Evolutionary conservation across 2,888 invertebrate species (phyloP), one percentile per base, ranked within the genome.

Genomic region (Drosophila prolongata): DNA sequence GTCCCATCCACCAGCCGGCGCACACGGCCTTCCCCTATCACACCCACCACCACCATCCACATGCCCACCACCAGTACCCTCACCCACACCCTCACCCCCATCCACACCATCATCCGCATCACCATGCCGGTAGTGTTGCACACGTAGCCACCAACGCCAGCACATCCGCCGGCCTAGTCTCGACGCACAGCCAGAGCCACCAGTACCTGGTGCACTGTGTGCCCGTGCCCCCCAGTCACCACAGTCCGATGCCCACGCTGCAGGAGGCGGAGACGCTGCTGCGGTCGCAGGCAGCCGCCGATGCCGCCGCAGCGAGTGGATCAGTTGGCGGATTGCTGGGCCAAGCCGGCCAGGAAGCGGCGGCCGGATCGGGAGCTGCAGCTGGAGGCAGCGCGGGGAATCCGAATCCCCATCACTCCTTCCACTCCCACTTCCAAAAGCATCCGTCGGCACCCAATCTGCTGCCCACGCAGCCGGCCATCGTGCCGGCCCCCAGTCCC

Each of bases 171-270:
- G 77, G 83, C 62, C 77, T 88, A 81, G 77, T 90, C 71, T 90
- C 90, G 80, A 79, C 84, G 80, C 90, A 90, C 89, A 90, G 90
- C 83, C 90, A 90, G 80, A 90, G 90, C 74, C 90, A 90, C 80
- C 91, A 90, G 81, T 90, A 90, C 90, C 89, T 90, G 86, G 89
- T 90, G 78, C 90, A 90, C 83, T 90, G 90, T 80, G 89, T 90
- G 80, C 82, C 90, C 79, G 89, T 90, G 80, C 82, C 90, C 79
- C 83, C 90, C 79, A 90, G 89, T 82, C 90, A 86, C 66, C 90
- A 90, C 58, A 90, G 90, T 86, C 90, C 90, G 75, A 78, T 90
- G 91, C 90, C 90, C 58, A 90, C 90, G 77, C 79, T 90, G 78
- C 90, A 80, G 74, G 90, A 90, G 77, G 79, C 90, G 72, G 90